Evolutionary conservation across 1,140 invertebrate genomes (phyloP).

Genomic region (Drosophila navojoa): DNA sequence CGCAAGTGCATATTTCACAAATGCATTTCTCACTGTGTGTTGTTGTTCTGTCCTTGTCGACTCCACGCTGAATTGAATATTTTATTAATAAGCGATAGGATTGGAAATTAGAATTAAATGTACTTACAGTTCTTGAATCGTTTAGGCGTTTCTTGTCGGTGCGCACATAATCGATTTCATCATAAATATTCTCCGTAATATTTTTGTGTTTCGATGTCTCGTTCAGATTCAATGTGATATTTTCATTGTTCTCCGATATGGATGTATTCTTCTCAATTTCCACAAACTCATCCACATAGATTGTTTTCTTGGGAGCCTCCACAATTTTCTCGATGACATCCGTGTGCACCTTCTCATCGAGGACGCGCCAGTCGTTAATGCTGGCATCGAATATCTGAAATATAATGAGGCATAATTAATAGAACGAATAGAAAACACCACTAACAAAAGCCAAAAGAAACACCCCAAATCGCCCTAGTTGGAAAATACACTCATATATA

Average conservation of each 20-base stretch:
- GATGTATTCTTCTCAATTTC: constrained; percentile 82
- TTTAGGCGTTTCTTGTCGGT: constrained; percentile 69
- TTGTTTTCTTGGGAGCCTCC: constrained; percentile 79
- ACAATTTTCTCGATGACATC: constrained; percentile 84
- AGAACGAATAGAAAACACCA: constrained; percentile 1
- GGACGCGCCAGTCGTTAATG: constrained; percentile 83
- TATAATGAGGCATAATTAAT: neutral
- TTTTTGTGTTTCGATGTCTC: constrained; percentile 82
- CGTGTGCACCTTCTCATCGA: constrained; percentile 83
- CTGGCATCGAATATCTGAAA: constrained; percentile 82
- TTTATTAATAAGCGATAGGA: too few species aligned
- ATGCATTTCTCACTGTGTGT: constrained; percentile 91
- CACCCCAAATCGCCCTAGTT: neutral
- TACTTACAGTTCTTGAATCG: constrained; percentile 79
- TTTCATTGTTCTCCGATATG: constrained; percentile 78
- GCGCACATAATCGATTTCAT: constrained; percentile 78
- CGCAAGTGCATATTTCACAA: constrained; percentile 95
- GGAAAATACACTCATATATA: neutral
- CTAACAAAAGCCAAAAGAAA: neutral
- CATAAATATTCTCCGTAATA: constrained; percentile 82
- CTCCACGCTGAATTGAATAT: constrained; percentile 62
- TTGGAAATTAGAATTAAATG: too few species aligned
- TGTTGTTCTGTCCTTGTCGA: constrained; percentile 84
- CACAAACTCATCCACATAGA: constrained; percentile 82
- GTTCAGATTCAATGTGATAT: constrained; percentile 70